phyloP scores from a whole-genome alignment of 2,888 invertebrate genomes.

The Candidula unifasciata region DNA sequence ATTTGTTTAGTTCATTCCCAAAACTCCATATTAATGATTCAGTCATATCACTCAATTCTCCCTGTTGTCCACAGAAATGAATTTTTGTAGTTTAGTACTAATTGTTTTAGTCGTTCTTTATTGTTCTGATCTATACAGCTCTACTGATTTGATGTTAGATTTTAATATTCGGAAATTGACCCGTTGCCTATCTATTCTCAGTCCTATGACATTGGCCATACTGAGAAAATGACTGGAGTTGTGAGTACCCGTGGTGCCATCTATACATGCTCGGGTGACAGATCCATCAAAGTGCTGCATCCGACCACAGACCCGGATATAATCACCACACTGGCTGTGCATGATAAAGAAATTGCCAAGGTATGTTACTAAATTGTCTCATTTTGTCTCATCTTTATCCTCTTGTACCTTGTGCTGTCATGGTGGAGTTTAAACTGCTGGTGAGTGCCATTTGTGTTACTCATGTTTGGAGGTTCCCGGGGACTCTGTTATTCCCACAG shows the following conservation, averaged over 20 bases:
- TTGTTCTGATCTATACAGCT: no score
- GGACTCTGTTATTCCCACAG: no score
- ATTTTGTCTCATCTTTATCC: not conserved
- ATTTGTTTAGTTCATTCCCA: no score
- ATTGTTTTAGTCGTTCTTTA: no score
- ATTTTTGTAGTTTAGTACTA: no score
- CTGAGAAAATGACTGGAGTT: constrained; percentile 59
- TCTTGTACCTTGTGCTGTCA: not conserved
- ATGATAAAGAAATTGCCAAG: constrained; percentile 67
- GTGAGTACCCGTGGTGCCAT: constrained; percentile 58
- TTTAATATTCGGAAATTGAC: no score
- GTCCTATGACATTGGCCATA: constrained; percentile 73
- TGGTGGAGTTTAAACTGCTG: no score
- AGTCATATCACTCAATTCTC: no score
- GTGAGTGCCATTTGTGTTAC: not conserved
- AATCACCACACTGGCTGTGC: constrained; percentile 64
- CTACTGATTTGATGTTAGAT: no score
- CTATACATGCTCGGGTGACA: constrained; percentile 73
- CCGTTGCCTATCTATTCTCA: constrained; percentile 53
- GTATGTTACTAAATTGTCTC: constrained; percentile 64
- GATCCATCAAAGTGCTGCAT: constrained; percentile 58
- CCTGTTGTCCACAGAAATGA: no score
- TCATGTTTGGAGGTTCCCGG: no score
- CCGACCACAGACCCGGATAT: constrained; percentile 60
- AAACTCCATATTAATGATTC: no score